A percentile compares a stretch with the other conserved stretches of the same genome.
Evolutionary conservation across 37 sponge, comb jelly and placozoan genomes (phyloP).

Genomic region (Mnemiopsis leidyi): DNA sequence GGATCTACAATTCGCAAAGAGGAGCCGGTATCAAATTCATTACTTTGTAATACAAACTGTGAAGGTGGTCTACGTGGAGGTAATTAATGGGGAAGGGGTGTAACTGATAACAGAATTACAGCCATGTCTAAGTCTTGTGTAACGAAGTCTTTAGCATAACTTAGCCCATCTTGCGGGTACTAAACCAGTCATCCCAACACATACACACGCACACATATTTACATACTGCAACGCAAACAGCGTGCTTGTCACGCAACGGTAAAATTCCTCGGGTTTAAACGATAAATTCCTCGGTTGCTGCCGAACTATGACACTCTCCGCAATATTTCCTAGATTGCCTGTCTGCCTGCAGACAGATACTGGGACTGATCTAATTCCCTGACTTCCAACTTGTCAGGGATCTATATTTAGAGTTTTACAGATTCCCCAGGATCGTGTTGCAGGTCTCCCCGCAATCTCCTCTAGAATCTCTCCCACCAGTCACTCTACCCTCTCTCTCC

Average conservation of each 20-base stretch:
- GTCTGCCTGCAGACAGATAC: background rate
- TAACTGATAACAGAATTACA: background rate
- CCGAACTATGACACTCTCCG: background rate
- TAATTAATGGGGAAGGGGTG: background rate
- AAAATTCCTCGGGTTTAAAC: background rate
- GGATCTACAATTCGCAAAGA: background rate
- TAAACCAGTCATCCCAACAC: background rate
- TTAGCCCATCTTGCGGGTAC: background rate
- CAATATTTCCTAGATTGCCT: background rate
- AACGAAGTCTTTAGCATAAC: background rate
- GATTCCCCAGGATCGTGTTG: background rate
- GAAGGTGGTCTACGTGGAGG: background rate
- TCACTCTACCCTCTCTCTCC: background rate
- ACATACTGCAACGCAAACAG: too few relatives aligned
- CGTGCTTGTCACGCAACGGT: background rate
- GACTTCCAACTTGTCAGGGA: background rate
- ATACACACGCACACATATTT: background rate
- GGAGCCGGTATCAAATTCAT: background rate
- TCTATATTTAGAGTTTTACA: background rate
- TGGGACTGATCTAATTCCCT: background rate
- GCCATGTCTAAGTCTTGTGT: background rate
- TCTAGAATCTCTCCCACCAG: background rate
- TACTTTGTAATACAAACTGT: background rate
- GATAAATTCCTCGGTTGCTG: background rate
- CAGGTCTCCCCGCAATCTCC: background rate